Base-by-base conservation (phyloP, 1,140 invertebrate species). In the Sinella curviseta region DNA sequence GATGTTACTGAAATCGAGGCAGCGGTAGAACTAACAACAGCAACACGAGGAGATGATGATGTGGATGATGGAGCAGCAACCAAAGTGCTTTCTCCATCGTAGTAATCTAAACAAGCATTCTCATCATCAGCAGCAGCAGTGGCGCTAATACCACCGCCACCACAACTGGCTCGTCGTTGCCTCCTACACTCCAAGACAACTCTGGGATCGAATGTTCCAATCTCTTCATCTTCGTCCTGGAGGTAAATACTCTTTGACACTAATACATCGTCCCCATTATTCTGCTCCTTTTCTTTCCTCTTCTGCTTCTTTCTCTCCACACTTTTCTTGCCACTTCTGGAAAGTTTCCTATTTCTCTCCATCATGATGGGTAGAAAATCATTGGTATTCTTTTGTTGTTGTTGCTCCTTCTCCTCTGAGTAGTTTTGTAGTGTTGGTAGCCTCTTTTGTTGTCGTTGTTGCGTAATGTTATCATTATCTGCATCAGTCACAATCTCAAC, bases 141-240 rank as follows among this genome's bases (percentile, higher is more conserved):
- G 26, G 2, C 24, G 26, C n/a, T 8, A 48, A 20, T 24, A 33
- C 31, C 65, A 70, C 28, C 31, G 12, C 31, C 31, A 70, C 28
- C 65, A 33, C 8, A 4, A 70, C 31, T 70, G 30, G 8, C 31
- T 14, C 33, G 14, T 30, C 74, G 14, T n/a, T 26, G 17, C 14
- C 4, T 12, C 36, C 74, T 75, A 4, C 8, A 17, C 24, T 75
- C 74, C 39, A 54, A 26, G 2, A 75, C 26, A 36, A 48, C 33
- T 36, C 28, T 78, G 20, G 82, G 82, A 78, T 81, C 79, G 77
- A 81, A 80, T 48, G 82, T 82, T 73, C 82, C 82, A 79, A 82
- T 76, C 54, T 82, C 82, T 76, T 82, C 82, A 30, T 82, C 82
- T 54, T 80, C 77, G 60, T 82, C 78, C 31, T 70, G 74, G 8